Conservation (phyloP, 1,140 invertebrate species). For the Rhopalosiphum maidis region DNA sequence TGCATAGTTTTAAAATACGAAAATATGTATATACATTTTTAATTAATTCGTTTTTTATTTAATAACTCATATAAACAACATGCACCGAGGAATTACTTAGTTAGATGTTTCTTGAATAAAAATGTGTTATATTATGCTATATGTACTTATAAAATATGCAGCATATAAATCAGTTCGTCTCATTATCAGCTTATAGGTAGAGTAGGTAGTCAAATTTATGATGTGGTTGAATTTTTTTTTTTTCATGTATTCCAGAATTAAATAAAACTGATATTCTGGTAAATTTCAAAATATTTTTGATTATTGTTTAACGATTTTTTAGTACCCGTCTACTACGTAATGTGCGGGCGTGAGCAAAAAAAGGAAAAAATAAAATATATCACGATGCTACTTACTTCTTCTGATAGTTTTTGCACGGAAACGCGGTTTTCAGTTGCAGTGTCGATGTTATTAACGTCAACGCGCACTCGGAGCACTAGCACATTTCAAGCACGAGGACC, state of each 20-base stretch:
- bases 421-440: slow-evolving; percentile 27
- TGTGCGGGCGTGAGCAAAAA: background rate
- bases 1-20: background rate
- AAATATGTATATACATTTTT: background rate
- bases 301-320: background rate
- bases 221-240: background rate
- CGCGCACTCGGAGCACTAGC: slow-evolving; percentile 51
- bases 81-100: background rate
- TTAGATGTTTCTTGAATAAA: background rate
- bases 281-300: background rate
- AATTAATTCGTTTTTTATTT: background rate
- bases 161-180: background rate
- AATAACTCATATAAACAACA: background rate
- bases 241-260: background rate
- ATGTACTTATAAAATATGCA: background rate
- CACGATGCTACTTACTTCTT: background rate
- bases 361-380: background rate
- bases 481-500: slow-evolving; percentile 52
- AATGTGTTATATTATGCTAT: background rate
- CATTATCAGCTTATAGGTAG: background rate
- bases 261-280: background rate
- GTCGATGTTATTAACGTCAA: background rate
- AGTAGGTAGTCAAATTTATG: background rate
- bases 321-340: background rate
- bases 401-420: background rate